These are phyloP conservation scores for Hycleus phaleratus DNA, from an alignment of 1,140 invertebrate species.

Conservation along the genomic window DNA sequence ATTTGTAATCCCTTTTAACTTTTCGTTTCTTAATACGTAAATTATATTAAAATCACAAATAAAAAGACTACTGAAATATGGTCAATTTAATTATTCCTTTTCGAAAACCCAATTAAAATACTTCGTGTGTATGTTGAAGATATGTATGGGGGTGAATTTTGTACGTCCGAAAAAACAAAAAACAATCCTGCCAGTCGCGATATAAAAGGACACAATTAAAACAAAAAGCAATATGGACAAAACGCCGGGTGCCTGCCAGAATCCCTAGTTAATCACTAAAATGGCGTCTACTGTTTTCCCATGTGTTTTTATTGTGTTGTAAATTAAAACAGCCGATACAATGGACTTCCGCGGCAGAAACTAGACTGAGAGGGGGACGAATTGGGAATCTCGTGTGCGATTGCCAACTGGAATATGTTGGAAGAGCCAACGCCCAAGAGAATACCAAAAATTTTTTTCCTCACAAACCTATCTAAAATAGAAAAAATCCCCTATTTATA, in stretches of 20 bases:
- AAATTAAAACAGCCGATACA: slow-evolving; percentile 43
- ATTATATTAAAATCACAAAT: background rate
- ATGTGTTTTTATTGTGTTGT: slow-evolving; percentile 45
- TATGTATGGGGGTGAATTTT: background rate
- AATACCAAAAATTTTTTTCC: no score
- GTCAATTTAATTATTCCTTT: slow-evolving; percentile 8
- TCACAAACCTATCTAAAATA: no score
- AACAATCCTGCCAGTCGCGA: slow-evolving; percentile 31
- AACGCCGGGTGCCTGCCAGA: slow-evolving; percentile 34
- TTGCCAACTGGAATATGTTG: no score
- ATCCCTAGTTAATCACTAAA: slow-evolving; percentile 44
- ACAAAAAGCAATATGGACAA: slow-evolving; percentile 40
- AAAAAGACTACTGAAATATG: background rate
- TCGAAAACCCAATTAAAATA: slow-evolving; percentile 40
- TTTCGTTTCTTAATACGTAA: background rate
- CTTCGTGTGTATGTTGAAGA: slow-evolving; percentile 11
- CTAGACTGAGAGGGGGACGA: no score
- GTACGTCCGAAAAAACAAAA: slow-evolving; percentile 30
- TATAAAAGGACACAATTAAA: slow-evolving; percentile 40
- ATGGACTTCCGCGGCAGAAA: slow-evolving; percentile 30
- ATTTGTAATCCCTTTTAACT: background rate
- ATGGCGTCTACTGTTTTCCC: slow-evolving; percentile 44
- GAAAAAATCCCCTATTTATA: no score
- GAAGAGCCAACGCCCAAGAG: no score
- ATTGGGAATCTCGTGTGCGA: no score